Conservation (phyloP, 1,140 invertebrate genomes). For the Micrasema minimum region DNA sequence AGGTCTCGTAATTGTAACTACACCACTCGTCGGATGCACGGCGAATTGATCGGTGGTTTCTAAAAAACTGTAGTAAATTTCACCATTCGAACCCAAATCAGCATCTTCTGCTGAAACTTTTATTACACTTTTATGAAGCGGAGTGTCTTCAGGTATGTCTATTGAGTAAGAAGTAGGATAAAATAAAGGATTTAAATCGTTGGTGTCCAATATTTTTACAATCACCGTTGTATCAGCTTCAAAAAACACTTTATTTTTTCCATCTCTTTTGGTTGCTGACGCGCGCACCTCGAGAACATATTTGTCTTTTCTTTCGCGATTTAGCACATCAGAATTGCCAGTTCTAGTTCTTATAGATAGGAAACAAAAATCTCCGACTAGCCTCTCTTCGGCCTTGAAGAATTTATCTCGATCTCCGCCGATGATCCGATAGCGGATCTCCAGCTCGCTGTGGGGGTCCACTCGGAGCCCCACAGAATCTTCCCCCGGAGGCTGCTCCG, state of each 20-base stretch:
- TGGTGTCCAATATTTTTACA: conserved; percentile 87
- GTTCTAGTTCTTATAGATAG: conserved; percentile 87
- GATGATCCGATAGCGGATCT: conserved; percentile 84
- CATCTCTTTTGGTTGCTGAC: conserved; percentile 70
- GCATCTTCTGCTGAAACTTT: conserved; percentile 91
- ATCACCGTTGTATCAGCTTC: conserved; percentile 81
- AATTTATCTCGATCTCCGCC: conserved; percentile 88
- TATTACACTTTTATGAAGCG: conserved; percentile 81
- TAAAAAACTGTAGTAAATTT: conserved; percentile 96
- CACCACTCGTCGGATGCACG: conserved; percentile 91
- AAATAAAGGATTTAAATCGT: conserved; percentile 93
- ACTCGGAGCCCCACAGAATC: conserved; percentile 68
- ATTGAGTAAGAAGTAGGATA: conserved; percentile 87
- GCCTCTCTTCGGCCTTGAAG: conserved; percentile 89
- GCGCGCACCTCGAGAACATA: conserved; percentile 87
- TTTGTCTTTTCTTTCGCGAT: conserved; percentile 87
- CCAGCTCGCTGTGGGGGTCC: conserved; percentile 60
- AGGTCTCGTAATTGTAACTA: conserved; percentile 85
- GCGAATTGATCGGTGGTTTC: conserved; percentile 86
- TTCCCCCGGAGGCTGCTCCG: conserved; percentile 67
- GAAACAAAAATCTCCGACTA: conserved; percentile 94
- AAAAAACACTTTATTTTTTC: conserved; percentile 67
- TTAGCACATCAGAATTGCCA: conserved; percentile 85
- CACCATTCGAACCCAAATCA: conserved; percentile 92
- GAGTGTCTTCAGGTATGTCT: conserved; percentile 89